A percentile compares a stretch with the other conserved stretches of the same genome.
Evolutionary conservation across 2,888 invertebrate genomes (phyloP).

Genomic region (Acanthosoma haemorrhoidale): DNA sequence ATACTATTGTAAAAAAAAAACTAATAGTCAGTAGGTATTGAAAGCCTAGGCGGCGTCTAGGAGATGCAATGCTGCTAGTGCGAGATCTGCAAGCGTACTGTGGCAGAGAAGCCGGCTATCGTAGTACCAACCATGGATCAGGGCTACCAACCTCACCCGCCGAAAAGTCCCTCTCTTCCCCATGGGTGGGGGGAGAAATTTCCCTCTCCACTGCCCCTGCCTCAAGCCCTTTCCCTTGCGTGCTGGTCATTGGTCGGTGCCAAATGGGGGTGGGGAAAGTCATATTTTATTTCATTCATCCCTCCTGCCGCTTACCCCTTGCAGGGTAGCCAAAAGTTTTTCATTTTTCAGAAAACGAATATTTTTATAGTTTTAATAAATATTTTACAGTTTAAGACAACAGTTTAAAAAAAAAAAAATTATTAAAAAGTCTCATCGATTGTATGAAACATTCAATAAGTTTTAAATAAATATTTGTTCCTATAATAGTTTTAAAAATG

Average conservation of each 20-base stretch:
- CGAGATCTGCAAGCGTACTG: conserved; percentile 17
- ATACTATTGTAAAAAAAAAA: background rate
- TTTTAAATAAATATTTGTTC: no score
- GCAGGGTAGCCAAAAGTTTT: background rate
- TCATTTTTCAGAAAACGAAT: no score
- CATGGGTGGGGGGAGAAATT: background rate
- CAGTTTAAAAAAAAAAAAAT: no score
- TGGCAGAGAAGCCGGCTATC: background rate
- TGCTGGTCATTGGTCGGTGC: background rate
- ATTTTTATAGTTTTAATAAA: no score
- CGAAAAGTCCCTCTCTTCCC: background rate
- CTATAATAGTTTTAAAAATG: no score
- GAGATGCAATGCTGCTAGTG: background rate
- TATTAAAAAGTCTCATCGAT: no score
- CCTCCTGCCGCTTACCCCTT: background rate
- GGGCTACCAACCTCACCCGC: background rate
- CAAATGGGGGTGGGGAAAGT: background rate
- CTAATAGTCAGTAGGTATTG: background rate
- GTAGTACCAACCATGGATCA: background rate
- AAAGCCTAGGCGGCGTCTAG: background rate
- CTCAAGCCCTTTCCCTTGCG: background rate
- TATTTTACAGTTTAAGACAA: no score
- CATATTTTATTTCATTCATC: background rate
- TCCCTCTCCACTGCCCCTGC: conserved; percentile 16
- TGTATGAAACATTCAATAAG: no score